Evolutionary conservation across 2,888 invertebrate genomes (phyloP), one percentile per base, ranked within the genome.

Genomic region (Rhorus exstirpatorius): DNA sequence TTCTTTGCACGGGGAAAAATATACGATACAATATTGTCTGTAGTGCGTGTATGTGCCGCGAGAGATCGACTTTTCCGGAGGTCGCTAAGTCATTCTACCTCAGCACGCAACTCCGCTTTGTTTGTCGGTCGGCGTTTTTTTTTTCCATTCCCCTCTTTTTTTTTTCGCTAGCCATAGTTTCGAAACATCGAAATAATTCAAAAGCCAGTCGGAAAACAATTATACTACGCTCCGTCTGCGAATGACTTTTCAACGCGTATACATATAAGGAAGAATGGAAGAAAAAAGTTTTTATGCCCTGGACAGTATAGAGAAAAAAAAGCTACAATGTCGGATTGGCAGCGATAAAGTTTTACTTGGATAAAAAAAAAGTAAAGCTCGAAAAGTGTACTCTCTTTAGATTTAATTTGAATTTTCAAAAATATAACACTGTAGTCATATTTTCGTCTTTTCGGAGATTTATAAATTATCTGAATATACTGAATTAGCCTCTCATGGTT

Each of bases 151-250:
- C n/a, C n/a, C n/a, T n/a, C n/a, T 26, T n/a, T 8, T n/a, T 38
- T 68, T 53, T 51, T 51, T 12, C 12, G n/a, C n/a, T n/a, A n/a
- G 8, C 31, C 49, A n/a, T n/a, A 21, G 35, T 51, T 19, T 35
- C 21, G 10, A 26, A 53, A 44, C 7, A 19, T 17, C 63, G 41
- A 17, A 53, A 74, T 74, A 55, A 74, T 65, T 63, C 24, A 55
- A 3, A 51, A 53, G 51, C 1, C 4, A 7, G 10, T n/a, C 53
- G 53, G 1, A 35, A n/a, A n/a, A 53, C n/a, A 53, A 68, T 53
- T 24, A 53, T 35, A 51, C 38, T n/a, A 4, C 8, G 10, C 0
- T 35, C 24, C 6, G 1, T 51, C 7, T 7, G 21, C n/a, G 19
- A 38, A 38, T 31, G 26, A 26, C 21, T n/a, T 46, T 41, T 8